A percentile compares a stretch with the other conserved stretches of the same genome.
Conservation (phyloP, 2,113 vertebrate species). For the Chionomys nivalis region DNA sequence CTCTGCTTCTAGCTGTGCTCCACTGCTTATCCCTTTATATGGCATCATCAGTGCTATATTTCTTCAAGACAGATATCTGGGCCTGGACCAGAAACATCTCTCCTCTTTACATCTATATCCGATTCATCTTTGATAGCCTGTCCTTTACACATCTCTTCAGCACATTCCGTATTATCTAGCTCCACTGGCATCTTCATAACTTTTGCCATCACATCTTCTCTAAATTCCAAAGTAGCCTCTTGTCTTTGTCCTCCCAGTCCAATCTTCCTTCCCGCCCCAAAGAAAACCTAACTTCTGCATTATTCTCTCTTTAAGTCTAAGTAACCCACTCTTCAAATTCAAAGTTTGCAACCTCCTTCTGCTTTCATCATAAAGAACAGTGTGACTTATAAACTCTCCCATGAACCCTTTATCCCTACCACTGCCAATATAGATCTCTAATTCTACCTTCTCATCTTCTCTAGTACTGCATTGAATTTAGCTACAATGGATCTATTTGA, state of each 20-base stretch:
- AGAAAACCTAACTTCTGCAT: not conserved
- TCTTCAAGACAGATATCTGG: not conserved
- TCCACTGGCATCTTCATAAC: not conserved
- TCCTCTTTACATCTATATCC: not conserved
- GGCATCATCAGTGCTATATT: not conserved
- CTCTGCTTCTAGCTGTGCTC: not conserved
- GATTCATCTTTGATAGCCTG: not conserved
- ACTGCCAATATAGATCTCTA: not conserved
- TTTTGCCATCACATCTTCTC: not conserved
- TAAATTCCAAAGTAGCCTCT: not conserved
- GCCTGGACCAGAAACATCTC: not conserved
- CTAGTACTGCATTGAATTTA: not conserved
- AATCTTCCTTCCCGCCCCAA: not conserved
- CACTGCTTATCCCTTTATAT: not conserved
- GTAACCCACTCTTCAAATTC: not conserved
- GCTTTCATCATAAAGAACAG: not conserved
- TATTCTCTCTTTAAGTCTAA: not conserved
- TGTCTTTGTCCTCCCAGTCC: not conserved
- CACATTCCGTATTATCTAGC: not conserved
- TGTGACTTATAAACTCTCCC: not conserved
- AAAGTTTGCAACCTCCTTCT: not conserved
- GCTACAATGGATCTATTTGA: not conserved
- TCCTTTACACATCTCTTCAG: not conserved
- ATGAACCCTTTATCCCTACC: rapidly evolving
- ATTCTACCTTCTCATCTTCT: not conserved